Evolutionary conservation across 2,888 invertebrate species (phyloP), one percentile per base, ranked within the genome.

Genomic region (Brachylomia viminalis): DNA sequence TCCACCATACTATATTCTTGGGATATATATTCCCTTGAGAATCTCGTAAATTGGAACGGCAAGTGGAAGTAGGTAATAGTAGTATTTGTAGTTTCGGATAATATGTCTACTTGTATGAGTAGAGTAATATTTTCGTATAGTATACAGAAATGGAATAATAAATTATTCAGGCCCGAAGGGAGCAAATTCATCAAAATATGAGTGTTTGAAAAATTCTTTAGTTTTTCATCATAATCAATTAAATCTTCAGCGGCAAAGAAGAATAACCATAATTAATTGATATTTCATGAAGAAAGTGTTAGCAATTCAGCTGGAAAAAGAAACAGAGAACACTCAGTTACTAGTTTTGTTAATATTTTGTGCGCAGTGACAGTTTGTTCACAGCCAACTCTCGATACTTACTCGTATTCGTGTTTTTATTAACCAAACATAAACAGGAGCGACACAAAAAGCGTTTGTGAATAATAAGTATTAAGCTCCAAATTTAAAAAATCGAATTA

Each of bases 61-160:
- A 30, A 47, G 52, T 65, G n/a, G 47, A 47, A 54, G 33, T 23
- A 56, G n/a, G 2, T 49, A 15, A 6, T 27, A 54, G 33, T 42
- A 56, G 52, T 74, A 80, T 52, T 65, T 80, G 45, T 61, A n/a
- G n/a, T 42, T 4, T 66, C 20, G 0, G n/a, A 27, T 80, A 58
- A 13, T 38, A 65, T 47, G 61, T 59, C 30, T 15, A 30, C 30
- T 38, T 23, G n/a, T 45, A 10, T 20, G 4, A 20, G 5, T 45
- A 27, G 4, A 15, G 2, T 27, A 15, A 15, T 75, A 56, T 33
- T 66, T 30, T 56, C 15, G 27, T 33, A 58, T 45, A 23, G 27
- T 6, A 38, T 38, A n/a, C 17, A 47, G 47, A 30, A 58, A 58
- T 72, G 2, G 49, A 80, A 42, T 0, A 61, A 23, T 47, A 30